Evolutionary conservation across 2,113 vertebrate genomes (phyloP).

Genomic region (Isurus oxyrinchus): DNA sequence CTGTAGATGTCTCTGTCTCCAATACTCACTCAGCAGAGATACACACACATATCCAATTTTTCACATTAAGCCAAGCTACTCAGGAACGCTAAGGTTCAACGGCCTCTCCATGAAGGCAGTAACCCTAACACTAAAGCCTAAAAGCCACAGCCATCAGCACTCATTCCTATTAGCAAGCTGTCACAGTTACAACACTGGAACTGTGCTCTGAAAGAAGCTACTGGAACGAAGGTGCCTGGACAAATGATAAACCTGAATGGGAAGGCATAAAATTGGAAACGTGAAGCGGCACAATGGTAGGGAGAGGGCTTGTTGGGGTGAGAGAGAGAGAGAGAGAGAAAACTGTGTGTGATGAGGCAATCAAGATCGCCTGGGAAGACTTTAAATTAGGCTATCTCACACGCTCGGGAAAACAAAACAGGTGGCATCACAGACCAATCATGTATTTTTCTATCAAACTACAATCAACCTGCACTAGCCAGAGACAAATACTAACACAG

Average conservation of each 20-base stretch:
- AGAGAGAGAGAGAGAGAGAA: neutral
- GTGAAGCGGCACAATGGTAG: neutral
- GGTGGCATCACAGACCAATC: slow-evolving; percentile 17
- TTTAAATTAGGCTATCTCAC: slow-evolving; percentile 20
- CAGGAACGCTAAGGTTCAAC: neutral
- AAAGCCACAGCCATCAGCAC: neutral
- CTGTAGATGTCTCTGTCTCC: neutral
- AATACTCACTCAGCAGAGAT: neutral
- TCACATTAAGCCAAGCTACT: neutral
- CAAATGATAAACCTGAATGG: slow-evolving; percentile 23
- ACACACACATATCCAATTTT: neutral
- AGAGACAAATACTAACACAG: neutral
- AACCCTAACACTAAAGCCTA: too few relatives aligned
- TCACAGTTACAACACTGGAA: neutral
- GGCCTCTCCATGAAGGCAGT: neutral
- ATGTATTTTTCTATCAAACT: slow-evolving; percentile 32
- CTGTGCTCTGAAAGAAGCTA: neutral
- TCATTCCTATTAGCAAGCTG: slow-evolving; percentile 17
- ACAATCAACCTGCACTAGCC: neutral
- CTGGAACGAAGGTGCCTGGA: neutral
- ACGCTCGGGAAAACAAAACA: neutral
- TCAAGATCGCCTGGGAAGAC: neutral
- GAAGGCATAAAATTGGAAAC: slow-evolving; percentile 13
- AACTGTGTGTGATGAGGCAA: neutral
- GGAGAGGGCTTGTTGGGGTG: neutral